Percentiles rank a stretch among this genome's conserved stretches.
These are phyloP conservation scores for Priocnemis perturbator DNA, from an alignment of 2,888 invertebrate genomes.

Conservation along the genomic window DNA sequence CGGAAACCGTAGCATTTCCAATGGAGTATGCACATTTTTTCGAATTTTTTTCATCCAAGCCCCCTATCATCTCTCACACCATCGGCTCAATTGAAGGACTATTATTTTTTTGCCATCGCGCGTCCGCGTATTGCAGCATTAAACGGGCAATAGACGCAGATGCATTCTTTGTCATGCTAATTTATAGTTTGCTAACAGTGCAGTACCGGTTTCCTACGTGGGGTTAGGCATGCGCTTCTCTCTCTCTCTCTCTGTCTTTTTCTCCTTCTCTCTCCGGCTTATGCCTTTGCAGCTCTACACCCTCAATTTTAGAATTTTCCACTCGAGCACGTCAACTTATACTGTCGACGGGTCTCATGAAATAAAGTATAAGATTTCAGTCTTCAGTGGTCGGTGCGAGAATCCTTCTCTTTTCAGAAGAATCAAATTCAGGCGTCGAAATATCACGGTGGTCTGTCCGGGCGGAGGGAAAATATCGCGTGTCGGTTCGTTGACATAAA, in stretches of 20 bases:
- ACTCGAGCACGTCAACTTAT: background rate
- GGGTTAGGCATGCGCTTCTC: conserved; percentile 25
- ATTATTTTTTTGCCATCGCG: too few relatives aligned
- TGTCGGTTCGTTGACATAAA: conserved; percentile 40
- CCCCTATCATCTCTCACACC: too few relatives aligned
- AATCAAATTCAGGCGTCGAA: background rate
- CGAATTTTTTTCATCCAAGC: too few relatives aligned
- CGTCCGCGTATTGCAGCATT: too few relatives aligned
- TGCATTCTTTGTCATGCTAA: conserved; percentile 64
- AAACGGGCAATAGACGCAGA: conserved; percentile 51
- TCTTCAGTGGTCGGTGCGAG: background rate
- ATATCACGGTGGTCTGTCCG: conserved; percentile 6
- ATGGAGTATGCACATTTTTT: too few relatives aligned
- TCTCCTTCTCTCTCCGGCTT: conserved; percentile 10
- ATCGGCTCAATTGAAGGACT: too few relatives aligned
- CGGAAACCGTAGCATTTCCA: too few relatives aligned
- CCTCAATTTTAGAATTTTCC: conserved; percentile 2
- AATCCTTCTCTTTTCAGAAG: background rate
- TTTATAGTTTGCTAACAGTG: conserved; percentile 52
- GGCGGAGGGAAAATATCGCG: conserved; percentile 28
- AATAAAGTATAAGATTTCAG: background rate
- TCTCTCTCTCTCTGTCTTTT: conserved; percentile 20
- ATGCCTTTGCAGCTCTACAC: background rate
- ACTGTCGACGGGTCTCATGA: background rate
- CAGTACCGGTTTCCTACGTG: conserved; percentile 20